Evolutionary conservation across 1,140 invertebrate genomes (phyloP).

Genomic region (Atta cephalotes): DNA sequence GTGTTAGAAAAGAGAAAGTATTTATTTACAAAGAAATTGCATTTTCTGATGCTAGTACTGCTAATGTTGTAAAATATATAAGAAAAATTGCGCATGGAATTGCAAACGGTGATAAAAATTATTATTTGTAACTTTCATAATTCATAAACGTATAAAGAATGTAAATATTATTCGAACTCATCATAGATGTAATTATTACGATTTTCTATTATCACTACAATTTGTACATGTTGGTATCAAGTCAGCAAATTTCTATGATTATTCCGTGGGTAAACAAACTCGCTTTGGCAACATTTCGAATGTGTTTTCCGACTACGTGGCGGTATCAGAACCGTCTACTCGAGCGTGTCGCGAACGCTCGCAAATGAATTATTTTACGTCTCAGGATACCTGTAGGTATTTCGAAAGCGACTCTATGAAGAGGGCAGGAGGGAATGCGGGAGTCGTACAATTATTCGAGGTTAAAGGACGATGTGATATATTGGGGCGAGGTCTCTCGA

Average conservation of each 20-base stretch:
- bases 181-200: neutral
- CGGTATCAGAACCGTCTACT: slow-evolving; percentile 47
- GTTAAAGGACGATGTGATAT: slow-evolving; percentile 77
- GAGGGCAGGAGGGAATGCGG: slow-evolving; percentile 25
- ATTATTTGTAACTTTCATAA: neutral
- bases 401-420: slow-evolving; percentile 57
- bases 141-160: neutral
- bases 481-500: slow-evolving; percentile 69
- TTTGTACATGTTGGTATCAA: slow-evolving; percentile 41
- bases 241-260: slow-evolving; percentile 54
- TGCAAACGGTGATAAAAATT: neutral
- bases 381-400: slow-evolving; percentile 66
- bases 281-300: slow-evolving; percentile 48
- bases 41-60: neutral
- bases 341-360: slow-evolving; percentile 42
- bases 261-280: slow-evolving; percentile 50
- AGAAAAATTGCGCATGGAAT: neutral
- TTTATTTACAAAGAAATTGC: slow-evolving; percentile 2
- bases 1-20: neutral
- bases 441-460: slow-evolving; percentile 76
- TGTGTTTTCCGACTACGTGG: slow-evolving; percentile 57
- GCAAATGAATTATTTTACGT: slow-evolving; percentile 73
- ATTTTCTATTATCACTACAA: slow-evolving; percentile 43
- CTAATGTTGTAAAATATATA: neutral
- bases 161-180: neutral